Evolutionary conservation across 2,113 vertebrate species (phyloP).

Genomic region (Macaca fascicularis): DNA sequence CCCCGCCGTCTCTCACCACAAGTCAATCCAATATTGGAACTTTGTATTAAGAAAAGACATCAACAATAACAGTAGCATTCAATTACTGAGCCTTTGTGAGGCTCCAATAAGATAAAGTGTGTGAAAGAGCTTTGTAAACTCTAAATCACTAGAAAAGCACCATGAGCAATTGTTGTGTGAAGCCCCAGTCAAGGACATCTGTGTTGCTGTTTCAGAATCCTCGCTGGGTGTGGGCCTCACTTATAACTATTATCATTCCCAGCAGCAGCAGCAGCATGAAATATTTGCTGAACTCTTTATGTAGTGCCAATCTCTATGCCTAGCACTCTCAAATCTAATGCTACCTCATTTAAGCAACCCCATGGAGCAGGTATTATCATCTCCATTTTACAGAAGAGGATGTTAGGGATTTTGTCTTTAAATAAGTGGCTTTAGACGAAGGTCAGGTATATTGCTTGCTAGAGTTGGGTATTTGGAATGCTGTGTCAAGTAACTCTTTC

Average conservation of each 20-base stretch:
- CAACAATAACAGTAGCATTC: background rate
- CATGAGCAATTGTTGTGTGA: rapidly evolving
- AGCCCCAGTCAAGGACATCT: background rate
- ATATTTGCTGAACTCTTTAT: background rate
- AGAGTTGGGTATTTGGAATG: background rate
- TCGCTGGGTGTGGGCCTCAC: background rate
- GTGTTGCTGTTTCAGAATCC: background rate
- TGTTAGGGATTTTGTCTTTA: background rate
- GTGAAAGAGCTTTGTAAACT: background rate
- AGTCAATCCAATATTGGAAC: background rate
- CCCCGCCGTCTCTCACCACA: background rate
- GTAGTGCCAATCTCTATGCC: background rate
- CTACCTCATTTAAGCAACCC: background rate
- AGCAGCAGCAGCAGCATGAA: background rate
- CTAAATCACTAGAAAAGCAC: background rate
- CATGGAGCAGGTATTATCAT: background rate
- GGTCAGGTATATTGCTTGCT: background rate
- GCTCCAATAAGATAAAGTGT: background rate
- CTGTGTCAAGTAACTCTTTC: background rate
- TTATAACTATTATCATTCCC: background rate
- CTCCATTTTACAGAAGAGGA: background rate
- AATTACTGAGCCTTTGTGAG: background rate
- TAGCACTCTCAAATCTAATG: background rate
- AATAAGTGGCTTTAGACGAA: background rate
- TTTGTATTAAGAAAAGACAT: background rate